Base-by-base conservation (phyloP, 2,113 vertebrate genomes). In the Apistogramma diplotaenia region DNA sequence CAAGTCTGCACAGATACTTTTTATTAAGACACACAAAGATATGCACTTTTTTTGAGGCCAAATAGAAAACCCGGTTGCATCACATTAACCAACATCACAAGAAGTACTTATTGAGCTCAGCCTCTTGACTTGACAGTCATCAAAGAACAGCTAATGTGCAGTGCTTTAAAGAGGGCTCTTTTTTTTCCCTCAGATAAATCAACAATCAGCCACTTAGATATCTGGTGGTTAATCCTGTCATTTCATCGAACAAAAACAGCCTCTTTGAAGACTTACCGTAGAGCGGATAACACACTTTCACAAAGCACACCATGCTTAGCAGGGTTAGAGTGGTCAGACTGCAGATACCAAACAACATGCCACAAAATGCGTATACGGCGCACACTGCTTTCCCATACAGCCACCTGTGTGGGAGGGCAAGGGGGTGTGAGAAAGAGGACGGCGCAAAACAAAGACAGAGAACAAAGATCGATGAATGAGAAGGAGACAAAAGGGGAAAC, bases 281-380 rank as follows among this genome's bases (percentile, higher is more conserved):
- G 75, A 73, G 67, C 6, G 96, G 94, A 83, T 93, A 94, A 81
- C 95, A 95, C n/a, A 96, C 95, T 94, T 96, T 96, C 70, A 96
- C 89, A 87, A 95, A 96, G 85, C 95, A 96, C 85, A 96, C 94
- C 58, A 87, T 89, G 89, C 95, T 95, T 56, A 96, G 89, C 78
- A 96, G 76, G 21, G 96, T 96, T 12, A 95, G 85, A 2, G 95
- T 96, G 43, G 94, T 94, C 71, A 96, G 93, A 79, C 95, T 96
- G 89, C 93, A 96, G 85, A 96, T 89, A 49, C 95, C 95, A 84
- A 96, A 96, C 70, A 96, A 54, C 67, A 96, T 92, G 33, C 95
- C 93, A 21, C 95, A 96, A 87, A 96, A 96, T 4, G 95, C 95
- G n/a, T 95, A 96, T 46, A 95, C 78, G 81, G 93, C 91, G 83